These are phyloP conservation scores for Ischnura elegans DNA, from an alignment of 2,888 invertebrate genomes.

Conservation along the genomic window DNA sequence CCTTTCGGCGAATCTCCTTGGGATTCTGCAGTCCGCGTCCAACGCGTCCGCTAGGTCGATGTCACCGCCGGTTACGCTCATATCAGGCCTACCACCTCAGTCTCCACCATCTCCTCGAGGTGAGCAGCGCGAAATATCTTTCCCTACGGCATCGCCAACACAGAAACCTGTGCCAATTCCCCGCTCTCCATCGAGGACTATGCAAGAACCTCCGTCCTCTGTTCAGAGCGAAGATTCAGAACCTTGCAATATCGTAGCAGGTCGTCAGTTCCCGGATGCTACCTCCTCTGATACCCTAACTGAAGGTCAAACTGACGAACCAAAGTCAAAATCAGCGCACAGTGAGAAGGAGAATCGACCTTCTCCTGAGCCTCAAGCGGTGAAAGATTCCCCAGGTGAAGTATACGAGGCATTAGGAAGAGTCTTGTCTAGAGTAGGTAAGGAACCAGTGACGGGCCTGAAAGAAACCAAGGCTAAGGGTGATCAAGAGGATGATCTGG, in stretches of 20 bases:
- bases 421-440: background rate
- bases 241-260: background rate
- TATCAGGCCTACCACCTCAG: background rate
- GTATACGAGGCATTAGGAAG: constrained; percentile 43
- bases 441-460: background rate
- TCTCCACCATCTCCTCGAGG: constrained; percentile 15
- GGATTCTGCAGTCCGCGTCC: constrained; percentile 84
- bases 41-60: background rate
- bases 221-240: constrained; percentile 22
- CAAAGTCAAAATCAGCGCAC: background rate
- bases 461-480: background rate
- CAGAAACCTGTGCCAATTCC: background rate
- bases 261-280: background rate
- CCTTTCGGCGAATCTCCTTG: constrained; percentile 90
- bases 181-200: background rate
- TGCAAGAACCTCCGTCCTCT: background rate
- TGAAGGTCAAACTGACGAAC: constrained; percentile 38
- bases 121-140: background rate
- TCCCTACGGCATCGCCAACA: background rate
- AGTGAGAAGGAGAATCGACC: too few species aligned
- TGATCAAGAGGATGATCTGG: constrained; percentile 81
- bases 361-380: background rate
- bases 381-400: constrained; percentile 17
- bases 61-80: background rate
- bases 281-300: constrained; percentile 35